These are phyloP conservation scores for Salarias fasciatus DNA, from an alignment of 2,797 vertebrate genomes.

Conservation along the genomic window DNA sequence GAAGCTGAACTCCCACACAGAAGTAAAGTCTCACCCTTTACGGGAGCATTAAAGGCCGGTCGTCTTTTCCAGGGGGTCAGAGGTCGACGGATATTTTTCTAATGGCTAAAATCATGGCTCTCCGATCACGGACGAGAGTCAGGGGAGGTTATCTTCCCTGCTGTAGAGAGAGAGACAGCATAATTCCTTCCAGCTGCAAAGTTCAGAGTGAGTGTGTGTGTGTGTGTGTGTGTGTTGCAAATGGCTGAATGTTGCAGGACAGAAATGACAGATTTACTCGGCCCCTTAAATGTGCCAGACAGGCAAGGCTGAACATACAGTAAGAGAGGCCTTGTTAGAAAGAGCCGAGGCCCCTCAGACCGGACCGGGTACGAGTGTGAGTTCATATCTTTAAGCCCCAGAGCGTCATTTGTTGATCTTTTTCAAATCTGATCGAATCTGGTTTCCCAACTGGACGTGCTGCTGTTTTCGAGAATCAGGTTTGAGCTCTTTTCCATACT, in stretches of 20 bases:
- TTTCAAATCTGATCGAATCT: constrained; percentile 19
- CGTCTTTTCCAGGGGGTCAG: constrained; percentile 58
- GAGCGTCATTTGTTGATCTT: constrained; percentile 12
- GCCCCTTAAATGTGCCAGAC: too few species aligned
- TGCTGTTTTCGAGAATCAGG: constrained; percentile 6
- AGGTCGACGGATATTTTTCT: constrained; percentile 68
- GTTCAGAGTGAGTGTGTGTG: constrained; percentile 17
- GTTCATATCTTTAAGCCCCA: neutral
- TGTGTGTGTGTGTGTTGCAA: constrained; percentile 16
- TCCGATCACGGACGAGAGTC: constrained; percentile 67
- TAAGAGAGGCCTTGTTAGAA: too few species aligned
- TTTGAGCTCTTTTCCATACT: constrained; percentile 2
- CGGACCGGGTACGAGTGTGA: constrained; percentile 20
- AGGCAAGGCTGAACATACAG: too few species aligned
- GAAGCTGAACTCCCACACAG: constrained; percentile 52
- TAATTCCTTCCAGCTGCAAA: constrained; percentile 85
- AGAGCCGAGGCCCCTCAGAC: constrained; percentile 70
- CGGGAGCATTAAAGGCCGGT: constrained; percentile 62
- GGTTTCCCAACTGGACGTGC: constrained; percentile 3
- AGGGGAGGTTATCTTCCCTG: constrained; percentile 76
- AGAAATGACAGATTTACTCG: too few species aligned
- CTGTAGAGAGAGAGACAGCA: constrained; percentile 64
- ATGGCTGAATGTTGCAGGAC: constrained; percentile 60
- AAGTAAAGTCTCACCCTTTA: constrained; percentile 58
- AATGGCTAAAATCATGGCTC: constrained; percentile 72